Conservation (phyloP, 2,113 vertebrate genomes). For the Pollimyrus isidori region DNA sequence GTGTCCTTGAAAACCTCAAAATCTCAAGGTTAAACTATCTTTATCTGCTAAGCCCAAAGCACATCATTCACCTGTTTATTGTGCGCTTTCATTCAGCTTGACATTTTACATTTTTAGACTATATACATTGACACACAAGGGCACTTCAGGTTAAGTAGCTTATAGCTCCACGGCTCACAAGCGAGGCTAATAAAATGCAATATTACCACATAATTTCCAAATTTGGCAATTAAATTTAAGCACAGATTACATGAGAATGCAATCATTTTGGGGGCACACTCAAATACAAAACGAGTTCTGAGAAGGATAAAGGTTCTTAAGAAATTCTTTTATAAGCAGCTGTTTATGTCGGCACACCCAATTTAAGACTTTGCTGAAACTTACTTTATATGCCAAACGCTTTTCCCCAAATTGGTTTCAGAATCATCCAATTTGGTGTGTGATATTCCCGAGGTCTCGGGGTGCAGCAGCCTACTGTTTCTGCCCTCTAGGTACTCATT, state of each 20-base stretch:
- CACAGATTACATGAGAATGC: not conserved
- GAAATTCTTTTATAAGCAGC: not conserved
- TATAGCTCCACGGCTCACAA: not conserved
- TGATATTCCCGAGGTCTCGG: conserved; percentile 9
- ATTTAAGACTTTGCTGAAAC: not conserved
- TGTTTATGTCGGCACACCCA: not conserved
- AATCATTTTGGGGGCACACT: not conserved
- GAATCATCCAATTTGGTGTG: conserved; percentile 9
- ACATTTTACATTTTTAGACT: not conserved
- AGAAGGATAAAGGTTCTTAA: not conserved
- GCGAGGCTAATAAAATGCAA: not conserved
- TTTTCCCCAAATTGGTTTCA: conserved; percentile 3
- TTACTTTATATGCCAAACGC: not conserved
- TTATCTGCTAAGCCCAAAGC: not conserved
- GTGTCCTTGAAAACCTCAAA: not conserved
- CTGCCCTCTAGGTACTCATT: conserved; percentile 1
- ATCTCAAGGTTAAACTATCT: not conserved
- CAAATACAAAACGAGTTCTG: not conserved
- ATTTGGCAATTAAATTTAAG: conserved; percentile 13
- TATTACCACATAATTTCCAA: not conserved
- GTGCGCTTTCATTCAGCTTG: not conserved
- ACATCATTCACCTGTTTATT: not conserved
- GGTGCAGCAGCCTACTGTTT: conserved; percentile 10
- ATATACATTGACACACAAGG: not conserved
- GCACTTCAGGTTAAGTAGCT: not conserved